Conservation (phyloP, 2,113 vertebrate species). For the Grammomys dolichurus region DNA sequence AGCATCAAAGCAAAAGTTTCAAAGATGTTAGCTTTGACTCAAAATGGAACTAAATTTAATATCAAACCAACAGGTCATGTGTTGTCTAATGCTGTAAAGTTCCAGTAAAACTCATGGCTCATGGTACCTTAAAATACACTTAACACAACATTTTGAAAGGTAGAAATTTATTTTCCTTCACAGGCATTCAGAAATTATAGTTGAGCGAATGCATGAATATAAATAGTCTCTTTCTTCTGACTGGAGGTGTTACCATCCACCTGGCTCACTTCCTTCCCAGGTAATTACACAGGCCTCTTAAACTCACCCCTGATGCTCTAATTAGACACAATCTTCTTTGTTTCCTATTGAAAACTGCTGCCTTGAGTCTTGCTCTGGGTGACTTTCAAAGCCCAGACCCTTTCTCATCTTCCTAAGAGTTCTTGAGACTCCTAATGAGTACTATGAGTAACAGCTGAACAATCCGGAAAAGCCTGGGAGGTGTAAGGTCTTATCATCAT, state of each 20-base stretch:
- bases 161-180: constrained; percentile 73
- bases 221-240: constrained; percentile 73
- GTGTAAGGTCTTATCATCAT: neutral
- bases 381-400: constrained; percentile 44
- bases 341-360: constrained; percentile 75
- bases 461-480: neutral
- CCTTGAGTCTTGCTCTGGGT: constrained; percentile 53
- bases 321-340: constrained; percentile 78
- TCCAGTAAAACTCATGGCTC: constrained; percentile 65
- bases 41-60: constrained; percentile 60
- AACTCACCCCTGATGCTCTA: constrained; percentile 78
- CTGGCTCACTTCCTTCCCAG: constrained; percentile 73
- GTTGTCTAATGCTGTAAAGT: constrained; percentile 76
- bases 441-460: neutral
- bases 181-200: constrained; percentile 77
- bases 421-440: constrained; percentile 51
- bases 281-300: constrained; percentile 75
- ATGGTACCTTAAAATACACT: constrained; percentile 62
- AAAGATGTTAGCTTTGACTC: constrained; percentile 25
- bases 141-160: constrained; percentile 76
- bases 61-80: constrained; percentile 66
- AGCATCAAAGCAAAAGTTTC: constrained; percentile 34
- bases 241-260: constrained; percentile 69
- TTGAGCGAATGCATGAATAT: constrained; percentile 62
- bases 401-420: constrained; percentile 13